Percentiles rank a stretch among this genome's conserved stretches.
These are phyloP conservation scores for Scolanthus callimorphus DNA, from an alignment of 92 coral and sea anemone genomes.

Conservation along the genomic window DNA sequence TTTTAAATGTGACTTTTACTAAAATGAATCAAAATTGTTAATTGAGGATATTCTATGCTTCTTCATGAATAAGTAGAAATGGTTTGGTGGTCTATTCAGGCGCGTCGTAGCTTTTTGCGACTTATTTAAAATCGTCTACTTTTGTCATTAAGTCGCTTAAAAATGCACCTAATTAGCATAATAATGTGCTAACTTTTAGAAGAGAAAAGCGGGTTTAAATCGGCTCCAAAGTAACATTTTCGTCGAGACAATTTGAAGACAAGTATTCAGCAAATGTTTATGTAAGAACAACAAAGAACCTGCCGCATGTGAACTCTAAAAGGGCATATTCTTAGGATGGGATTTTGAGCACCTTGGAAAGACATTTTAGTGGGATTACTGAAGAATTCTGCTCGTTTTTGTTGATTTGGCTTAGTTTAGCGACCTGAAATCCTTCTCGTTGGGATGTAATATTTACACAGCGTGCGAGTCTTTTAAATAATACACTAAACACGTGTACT, in stretches of 20 bases:
- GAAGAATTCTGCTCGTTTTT: too few relatives aligned
- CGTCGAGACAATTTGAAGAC: not conserved
- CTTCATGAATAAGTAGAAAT: constrained; percentile 15
- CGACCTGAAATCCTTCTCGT: too few relatives aligned
- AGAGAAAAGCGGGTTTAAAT: not conserved
- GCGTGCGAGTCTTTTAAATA: not conserved
- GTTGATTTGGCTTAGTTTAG: too few relatives aligned
- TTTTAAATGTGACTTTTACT: too few relatives aligned
- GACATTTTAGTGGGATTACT: too few relatives aligned
- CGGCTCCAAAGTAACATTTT: not conserved
- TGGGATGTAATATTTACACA: not conserved
- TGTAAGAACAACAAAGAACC: too few relatives aligned
- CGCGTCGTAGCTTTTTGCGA: constrained; percentile 2
- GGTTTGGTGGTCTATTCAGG: not conserved
- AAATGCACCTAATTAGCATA: constrained; percentile 29
- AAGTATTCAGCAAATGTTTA: not conserved
- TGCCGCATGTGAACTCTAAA: too few relatives aligned
- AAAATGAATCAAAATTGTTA: too few relatives aligned
- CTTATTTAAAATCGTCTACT: constrained; percentile 30
- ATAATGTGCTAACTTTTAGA: not conserved
- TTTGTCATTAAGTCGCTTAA: constrained; percentile 21
- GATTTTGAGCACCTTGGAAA: too few relatives aligned
- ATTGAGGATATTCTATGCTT: too few relatives aligned
- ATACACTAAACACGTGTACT: not conserved
- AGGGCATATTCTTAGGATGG: too few relatives aligned